Evolutionary conservation across 2,797 vertebrate species (phyloP).

Genomic region (Luscinia luscinia): DNA sequence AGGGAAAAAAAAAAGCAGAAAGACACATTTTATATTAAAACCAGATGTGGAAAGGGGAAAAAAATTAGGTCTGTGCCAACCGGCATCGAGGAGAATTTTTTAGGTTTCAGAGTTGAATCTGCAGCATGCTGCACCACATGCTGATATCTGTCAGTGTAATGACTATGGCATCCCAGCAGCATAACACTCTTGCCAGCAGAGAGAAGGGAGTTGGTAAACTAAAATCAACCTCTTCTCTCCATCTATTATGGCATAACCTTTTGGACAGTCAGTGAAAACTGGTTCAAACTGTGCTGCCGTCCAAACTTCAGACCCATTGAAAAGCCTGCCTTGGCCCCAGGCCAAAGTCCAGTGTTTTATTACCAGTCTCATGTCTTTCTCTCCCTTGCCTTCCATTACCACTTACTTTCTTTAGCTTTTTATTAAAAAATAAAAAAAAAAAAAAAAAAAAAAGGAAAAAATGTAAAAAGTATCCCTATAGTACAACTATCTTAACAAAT

Average conservation of each 20-base stretch:
- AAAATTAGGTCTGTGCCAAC: constrained; percentile 46
- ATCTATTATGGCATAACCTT: neutral
- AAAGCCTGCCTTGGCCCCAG: constrained; percentile 44
- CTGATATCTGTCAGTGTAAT: constrained; percentile 8
- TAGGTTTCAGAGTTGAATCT: neutral
- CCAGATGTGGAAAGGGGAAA: constrained; percentile 40
- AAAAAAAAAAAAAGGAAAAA: neutral
- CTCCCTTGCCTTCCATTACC: neutral
- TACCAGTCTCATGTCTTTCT: constrained; percentile 33
- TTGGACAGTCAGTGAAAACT: constrained; percentile 30
- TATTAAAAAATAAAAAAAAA: neutral
- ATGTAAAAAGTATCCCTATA: neutral
- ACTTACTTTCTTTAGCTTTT: constrained; percentile 49
- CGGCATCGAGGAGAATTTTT: neutral
- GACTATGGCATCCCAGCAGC: neutral
- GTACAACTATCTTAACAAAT: constrained; percentile 14
- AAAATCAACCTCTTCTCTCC: constrained; percentile 34
- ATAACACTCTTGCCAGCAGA: neutral
- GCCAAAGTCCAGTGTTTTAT: constrained; percentile 32
- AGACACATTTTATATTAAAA: constrained; percentile 54
- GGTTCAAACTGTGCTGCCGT: neutral
- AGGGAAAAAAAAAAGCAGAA: fast-evolving
- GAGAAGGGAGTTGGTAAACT: constrained; percentile 17
- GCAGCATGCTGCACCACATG: neutral
- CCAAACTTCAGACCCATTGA: constrained; percentile 46